Conservation (phyloP, 1,140 invertebrate genomes). For the Onthophagus taurus region DNA sequence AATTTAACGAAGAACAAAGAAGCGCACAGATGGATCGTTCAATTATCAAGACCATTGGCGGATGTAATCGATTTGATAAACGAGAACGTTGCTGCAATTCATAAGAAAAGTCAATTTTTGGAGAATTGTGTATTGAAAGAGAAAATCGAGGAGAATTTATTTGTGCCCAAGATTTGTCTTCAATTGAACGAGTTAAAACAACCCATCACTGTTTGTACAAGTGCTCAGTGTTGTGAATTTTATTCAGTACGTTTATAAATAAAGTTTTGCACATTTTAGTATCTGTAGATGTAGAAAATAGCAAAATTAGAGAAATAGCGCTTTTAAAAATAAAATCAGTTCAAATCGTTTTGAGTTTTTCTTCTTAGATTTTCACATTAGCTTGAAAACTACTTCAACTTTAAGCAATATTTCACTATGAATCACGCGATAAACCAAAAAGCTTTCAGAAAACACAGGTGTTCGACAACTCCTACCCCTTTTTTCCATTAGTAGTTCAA, state of each 20-base stretch:
- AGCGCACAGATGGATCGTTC: background rate
- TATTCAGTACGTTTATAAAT: constrained; percentile 5
- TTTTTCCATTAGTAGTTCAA: no score
- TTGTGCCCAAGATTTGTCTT: constrained; percentile 1
- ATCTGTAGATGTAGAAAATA: no score
- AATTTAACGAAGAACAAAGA: no score
- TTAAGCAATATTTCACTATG: no score
- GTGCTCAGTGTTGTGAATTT: constrained; percentile 7
- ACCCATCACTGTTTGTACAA: constrained; percentile 5
- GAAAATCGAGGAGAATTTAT: background rate
- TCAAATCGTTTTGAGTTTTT: no score
- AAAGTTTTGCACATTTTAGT: background rate
- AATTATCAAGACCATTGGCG: constrained; percentile 3
- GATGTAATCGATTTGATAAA: constrained; percentile 6
- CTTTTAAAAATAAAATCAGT: no score
- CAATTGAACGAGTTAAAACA: constrained; percentile 8
- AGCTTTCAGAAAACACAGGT: no score
- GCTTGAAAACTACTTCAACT: no score
- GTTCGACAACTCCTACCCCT: no score
- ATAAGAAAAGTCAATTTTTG: background rate
- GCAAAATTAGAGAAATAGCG: no score
- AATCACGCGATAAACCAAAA: no score
- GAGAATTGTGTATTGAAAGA: background rate
- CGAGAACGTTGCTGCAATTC: constrained; percentile 4
- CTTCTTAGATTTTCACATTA: no score